phyloP scores from a whole-genome alignment of 2,797 vertebrate species.

The Geotrypetes seraphini region DNA sequence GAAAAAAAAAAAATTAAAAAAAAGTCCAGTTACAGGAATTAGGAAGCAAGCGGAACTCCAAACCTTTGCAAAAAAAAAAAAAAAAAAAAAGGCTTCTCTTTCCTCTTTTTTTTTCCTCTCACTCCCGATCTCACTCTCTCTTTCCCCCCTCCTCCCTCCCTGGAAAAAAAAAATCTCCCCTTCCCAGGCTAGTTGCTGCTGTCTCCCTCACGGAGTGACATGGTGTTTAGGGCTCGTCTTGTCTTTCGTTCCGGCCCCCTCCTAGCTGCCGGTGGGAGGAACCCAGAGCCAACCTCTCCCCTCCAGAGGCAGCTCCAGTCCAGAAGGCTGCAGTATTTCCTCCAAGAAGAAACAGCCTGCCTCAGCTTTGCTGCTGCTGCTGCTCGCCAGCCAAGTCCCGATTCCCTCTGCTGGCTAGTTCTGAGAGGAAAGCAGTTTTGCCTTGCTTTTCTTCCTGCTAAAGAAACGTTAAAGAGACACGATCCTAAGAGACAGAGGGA shows the following conservation, averaged over 20 bases:
- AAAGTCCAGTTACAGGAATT: constrained; percentile 48
- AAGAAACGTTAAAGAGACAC: no score
- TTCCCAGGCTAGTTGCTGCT: constrained; percentile 57
- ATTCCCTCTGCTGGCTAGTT: constrained; percentile 64
- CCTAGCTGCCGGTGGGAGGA: constrained; percentile 59
- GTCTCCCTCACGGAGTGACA: constrained; percentile 80
- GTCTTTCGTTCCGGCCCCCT: constrained; percentile 74
- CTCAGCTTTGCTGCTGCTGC: constrained; percentile 34
- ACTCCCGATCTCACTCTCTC: constrained; percentile 22
- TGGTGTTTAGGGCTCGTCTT: constrained; percentile 74
- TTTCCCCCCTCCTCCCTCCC: constrained; percentile 18
- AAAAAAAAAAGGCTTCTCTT: constrained; percentile 32
- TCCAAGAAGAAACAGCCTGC: constrained; percentile 36
- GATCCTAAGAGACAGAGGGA: no score
- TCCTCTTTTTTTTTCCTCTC: constrained; percentile 13
- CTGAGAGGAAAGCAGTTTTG: constrained; percentile 22
- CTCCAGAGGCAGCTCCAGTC: constrained; percentile 54
- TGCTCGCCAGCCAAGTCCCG: constrained; percentile 46
- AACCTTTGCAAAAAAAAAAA: constrained; percentile 37
- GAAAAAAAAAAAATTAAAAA: no score
- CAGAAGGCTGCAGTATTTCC: constrained; percentile 58
- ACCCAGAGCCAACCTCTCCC: constrained; percentile 60
- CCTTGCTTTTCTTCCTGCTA: neutral
- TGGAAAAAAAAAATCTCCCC: constrained; percentile 5
- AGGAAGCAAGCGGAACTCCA: constrained; percentile 37